phyloP scores from a whole-genome alignment of 23 tunicate genomes.

The Corella eumyota region DNA sequence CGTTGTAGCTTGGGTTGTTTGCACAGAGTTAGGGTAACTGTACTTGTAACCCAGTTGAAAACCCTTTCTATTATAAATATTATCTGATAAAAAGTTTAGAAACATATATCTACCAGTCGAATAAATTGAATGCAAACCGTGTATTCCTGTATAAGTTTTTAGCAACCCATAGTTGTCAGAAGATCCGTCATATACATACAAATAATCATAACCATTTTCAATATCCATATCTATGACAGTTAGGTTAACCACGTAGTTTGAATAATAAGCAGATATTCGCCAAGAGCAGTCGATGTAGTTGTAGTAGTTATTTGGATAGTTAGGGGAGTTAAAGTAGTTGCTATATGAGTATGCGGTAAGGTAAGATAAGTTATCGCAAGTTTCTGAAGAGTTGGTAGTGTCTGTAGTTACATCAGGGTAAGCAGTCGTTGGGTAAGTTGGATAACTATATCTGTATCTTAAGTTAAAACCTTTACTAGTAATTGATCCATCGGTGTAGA shows the following conservation, averaged over 20 bases:
- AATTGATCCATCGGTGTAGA: slow-evolving; percentile 5
- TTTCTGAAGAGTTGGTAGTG: slow-evolving; percentile 3
- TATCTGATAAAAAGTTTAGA: too few relatives aligned
- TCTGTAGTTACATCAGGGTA: not conserved
- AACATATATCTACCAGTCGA: too few relatives aligned
- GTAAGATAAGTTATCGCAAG: not conserved
- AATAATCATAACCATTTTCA: not conserved
- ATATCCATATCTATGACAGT: not conserved
- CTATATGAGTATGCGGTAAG: not conserved
- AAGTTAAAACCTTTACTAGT: slow-evolving; percentile 7
- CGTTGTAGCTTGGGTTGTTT: too few relatives aligned
- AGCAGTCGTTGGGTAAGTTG: not conserved
- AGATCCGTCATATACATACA: slow-evolving; percentile 9
- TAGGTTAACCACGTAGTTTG: slow-evolving; percentile 4
- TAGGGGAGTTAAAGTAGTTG: slow-evolving; percentile 7
- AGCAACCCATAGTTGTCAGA: not conserved
- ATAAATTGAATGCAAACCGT: too few relatives aligned
- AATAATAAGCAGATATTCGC: not conserved
- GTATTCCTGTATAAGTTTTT: not conserved
- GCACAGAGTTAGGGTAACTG: too few relatives aligned
- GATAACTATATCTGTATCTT: not conserved
- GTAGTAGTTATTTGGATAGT: slow-evolving; percentile 11
- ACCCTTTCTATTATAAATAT: too few relatives aligned
- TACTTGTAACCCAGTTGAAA: too few relatives aligned
- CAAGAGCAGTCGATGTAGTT: slow-evolving; percentile 19